Evolutionary conservation across 2,888 invertebrate species (phyloP).

Genomic region (Xestia xanthographa): DNA sequence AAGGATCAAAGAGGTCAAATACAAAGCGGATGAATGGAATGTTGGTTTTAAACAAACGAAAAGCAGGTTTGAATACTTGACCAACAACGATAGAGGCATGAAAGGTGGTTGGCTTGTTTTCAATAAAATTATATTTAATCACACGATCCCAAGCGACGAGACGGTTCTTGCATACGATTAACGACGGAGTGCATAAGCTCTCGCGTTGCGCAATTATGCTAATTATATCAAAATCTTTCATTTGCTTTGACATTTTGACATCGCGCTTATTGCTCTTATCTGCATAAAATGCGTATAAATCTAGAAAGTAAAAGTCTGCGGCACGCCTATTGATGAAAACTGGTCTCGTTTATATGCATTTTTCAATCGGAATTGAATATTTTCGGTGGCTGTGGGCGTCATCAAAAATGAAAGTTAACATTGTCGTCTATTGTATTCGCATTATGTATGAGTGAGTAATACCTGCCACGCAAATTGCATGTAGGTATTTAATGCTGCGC

Average conservation of each 20-base stretch:
- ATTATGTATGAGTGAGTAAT: constrained; percentile 65
- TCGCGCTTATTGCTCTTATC: constrained; percentile 56
- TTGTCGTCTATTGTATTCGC: constrained; percentile 56
- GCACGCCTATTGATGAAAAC: constrained; percentile 59
- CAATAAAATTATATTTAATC: constrained; percentile 72
- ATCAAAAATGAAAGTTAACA: constrained; percentile 79
- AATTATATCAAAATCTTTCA: constrained; percentile 78
- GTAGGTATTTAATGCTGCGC: constrained; percentile 72
- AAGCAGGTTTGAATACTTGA: constrained; percentile 51
- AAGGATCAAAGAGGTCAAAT: constrained; percentile 41
- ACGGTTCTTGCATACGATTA: constrained; percentile 82
- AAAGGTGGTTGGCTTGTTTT: constrained; percentile 39
- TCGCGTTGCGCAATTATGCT: constrained; percentile 83
- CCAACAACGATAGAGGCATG: constrained; percentile 21
- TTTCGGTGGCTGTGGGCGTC: constrained; percentile 67
- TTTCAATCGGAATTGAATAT: constrained; percentile 55
- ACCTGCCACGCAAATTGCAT: constrained; percentile 78
- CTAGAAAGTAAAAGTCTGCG: constrained; percentile 74
- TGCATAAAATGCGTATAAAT: constrained; percentile 67
- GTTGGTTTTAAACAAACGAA: constrained; percentile 40
- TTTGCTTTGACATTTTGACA: constrained; percentile 72
- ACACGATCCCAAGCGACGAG: constrained; percentile 73
- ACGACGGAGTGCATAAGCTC: constrained; percentile 78
- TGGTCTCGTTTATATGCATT: constrained; percentile 53
- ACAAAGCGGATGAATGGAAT: constrained; percentile 48